Base-by-base conservation (phyloP, 2,888 invertebrate genomes). In the Agrotis puta region DNA sequence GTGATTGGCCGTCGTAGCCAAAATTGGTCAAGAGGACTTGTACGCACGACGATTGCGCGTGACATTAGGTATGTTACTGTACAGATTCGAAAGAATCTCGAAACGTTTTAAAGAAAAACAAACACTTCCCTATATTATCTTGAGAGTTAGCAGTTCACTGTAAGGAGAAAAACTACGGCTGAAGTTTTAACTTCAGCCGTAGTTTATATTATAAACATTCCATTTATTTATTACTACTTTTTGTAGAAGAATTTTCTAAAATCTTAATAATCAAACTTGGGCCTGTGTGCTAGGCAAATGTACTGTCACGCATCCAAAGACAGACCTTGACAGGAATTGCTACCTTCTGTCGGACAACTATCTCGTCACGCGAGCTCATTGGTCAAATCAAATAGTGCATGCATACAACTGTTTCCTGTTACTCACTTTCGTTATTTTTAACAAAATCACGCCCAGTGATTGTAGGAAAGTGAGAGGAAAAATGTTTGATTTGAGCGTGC, bases 21-120 rank as follows among this genome's bases (percentile, higher is more conserved):
- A 47, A 45, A 47, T 16, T 5, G 45, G 45, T 47, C 45, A 47
- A 18, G 45, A 47, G 39, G 1, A 39, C 39, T 39, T 9, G 39
- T 39, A 11, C 39, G 24, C 53, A 16, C 53, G 16, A 22, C 7
- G 16, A 11, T 18, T 18, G 2, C 53, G 53, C 7, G 96, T 94
- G 57, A 75, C 20, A 58, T 48, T 16, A 63, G 33, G 39, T 20
- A 22, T 39, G 9, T 3, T 51, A 50, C 20, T 50, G 13, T 20
- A 14, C 47, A 18, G 5, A 47, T 39, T 48, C 14, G 0, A 11
- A 64, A 64, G 6, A 43, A 57, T 13, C 16, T 7, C 16, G 3
- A 4, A 13, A n/a, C 16, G 7, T 27, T 20, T 13, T 1, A 43
- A 47, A 33, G n/a, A 13, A 5, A 48, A 47, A n/a, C 13, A 33